Evolutionary conservation across 2,888 invertebrate species (phyloP), one percentile per base, ranked within the genome.

Genomic region (Gortyna flavago): DNA sequence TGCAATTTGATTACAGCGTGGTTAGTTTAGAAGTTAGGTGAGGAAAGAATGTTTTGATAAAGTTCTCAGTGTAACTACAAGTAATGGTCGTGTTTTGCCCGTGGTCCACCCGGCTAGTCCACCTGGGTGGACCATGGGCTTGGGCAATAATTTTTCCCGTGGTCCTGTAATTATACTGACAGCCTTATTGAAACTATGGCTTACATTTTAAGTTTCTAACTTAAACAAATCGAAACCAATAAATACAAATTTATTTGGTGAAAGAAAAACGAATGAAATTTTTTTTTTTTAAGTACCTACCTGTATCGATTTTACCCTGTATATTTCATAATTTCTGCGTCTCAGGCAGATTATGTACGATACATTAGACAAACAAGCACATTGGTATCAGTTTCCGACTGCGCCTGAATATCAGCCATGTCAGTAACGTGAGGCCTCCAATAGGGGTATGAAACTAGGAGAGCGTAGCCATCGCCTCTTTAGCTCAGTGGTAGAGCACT

Each of bases 401-500:
- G 29, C 35, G 4, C 18, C 18, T 54, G 29, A 38, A 21, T 71
- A 59, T 44, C 21, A n/a, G 6, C 6, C 32, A 21, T 18, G 21
- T 67, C n/a, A 32, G 13, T 25, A 16, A 13, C 1, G n/a, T 38
- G 21, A 57, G 32, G 44, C 16, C 6, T 44, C 29, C 1, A 1
- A 57, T 71, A 71, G 25, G 70, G 61, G n/a, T 76, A 32, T 32
- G 0, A 29, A 62, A 11, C 66, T 76, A 69, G n/a, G 3, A 7
- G 0, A 0, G 0, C 0, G 0, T 4, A 4, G 9, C 38, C 48
- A 71, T 29, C 80, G 80, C 80, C 80, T 80, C 80, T 80, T 80
- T 80, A 80, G 80, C 80, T 80, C 80, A 80, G 80, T 80, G 80
- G 80, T 76, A 80, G 80, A 80, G 80, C 80, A 80, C 80, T 80